Percentiles rank a stretch among this genome's conserved stretches.
Conservation (phyloP, 1,140 invertebrate genomes). For the Penaeus indicus region DNA sequence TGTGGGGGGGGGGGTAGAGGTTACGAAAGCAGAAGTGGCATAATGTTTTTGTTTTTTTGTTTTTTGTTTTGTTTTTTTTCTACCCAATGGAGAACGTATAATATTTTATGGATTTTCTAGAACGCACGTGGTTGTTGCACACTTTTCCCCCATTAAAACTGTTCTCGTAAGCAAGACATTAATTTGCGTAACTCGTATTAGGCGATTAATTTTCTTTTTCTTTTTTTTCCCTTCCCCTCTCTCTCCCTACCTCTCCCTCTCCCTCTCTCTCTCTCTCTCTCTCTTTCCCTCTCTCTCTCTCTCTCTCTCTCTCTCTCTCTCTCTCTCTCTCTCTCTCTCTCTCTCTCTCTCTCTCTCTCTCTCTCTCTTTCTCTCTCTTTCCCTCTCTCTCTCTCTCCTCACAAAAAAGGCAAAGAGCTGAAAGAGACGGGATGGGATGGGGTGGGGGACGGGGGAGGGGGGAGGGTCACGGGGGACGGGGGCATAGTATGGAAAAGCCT, state of each 20-base stretch:
- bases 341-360: neutral
- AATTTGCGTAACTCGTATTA: neutral
- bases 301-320: neutral
- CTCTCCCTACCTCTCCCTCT: neutral
- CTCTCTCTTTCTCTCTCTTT: too few species aligned
- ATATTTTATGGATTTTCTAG: too few species aligned
- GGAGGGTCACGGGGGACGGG: neutral
- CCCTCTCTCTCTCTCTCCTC: neutral
- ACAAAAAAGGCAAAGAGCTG: neutral
- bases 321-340: conserved; percentile 1
- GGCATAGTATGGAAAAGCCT: neutral
- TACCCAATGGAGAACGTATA: too few species aligned
- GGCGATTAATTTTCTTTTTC: neutral
- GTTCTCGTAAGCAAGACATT: neutral
- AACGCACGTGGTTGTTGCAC: too few species aligned
- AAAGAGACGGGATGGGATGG: neutral
- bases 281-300: neutral
- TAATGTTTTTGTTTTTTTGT: too few species aligned
- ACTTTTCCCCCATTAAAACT: neutral
- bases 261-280: conserved; percentile 26
- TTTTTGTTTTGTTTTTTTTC: too few species aligned
- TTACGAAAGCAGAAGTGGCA: too few species aligned
- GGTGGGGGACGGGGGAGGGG: neutral
- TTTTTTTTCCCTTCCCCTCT: neutral
- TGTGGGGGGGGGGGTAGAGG: too few species aligned